phyloP scores from a whole-genome alignment of 2,113 vertebrate genomes.

The Pygoscelis antarcticus region DNA sequence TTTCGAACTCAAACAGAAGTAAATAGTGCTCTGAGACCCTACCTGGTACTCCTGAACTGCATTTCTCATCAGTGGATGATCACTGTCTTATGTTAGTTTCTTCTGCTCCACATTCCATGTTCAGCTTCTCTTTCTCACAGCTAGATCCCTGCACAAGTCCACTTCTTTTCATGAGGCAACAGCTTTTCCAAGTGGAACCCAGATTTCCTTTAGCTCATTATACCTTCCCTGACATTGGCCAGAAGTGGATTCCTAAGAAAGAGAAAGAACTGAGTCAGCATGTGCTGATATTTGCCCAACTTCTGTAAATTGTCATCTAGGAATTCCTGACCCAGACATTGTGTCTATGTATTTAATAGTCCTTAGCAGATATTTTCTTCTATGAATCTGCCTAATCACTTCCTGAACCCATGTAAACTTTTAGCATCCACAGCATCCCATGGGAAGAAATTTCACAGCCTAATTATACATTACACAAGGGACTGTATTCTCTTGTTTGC shows the following conservation, averaged over 20 bases:
- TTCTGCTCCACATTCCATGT: rapidly evolving
- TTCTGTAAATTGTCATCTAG: background rate
- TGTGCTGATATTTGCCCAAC: background rate
- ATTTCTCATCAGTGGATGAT: background rate
- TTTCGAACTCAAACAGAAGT: background rate
- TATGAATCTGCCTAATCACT: background rate
- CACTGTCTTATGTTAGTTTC: background rate
- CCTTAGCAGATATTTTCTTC: background rate
- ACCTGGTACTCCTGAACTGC: background rate
- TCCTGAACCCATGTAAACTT: background rate
- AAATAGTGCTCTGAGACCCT: background rate
- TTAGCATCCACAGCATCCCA: background rate
- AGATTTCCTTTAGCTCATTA: background rate
- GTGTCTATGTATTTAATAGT: background rate
- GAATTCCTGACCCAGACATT: background rate
- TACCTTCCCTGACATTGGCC: background rate
- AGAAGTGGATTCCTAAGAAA: background rate
- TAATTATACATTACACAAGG: background rate
- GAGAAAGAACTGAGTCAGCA: background rate
- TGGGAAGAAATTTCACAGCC: background rate
- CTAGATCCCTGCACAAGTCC: background rate
- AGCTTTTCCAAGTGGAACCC: background rate
- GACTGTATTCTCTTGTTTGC: background rate
- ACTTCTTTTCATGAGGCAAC: background rate
- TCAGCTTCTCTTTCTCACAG: background rate